These are phyloP conservation scores for Cepphus grylle DNA, from an alignment of 2,113 vertebrate species.

Conservation along the genomic window DNA sequence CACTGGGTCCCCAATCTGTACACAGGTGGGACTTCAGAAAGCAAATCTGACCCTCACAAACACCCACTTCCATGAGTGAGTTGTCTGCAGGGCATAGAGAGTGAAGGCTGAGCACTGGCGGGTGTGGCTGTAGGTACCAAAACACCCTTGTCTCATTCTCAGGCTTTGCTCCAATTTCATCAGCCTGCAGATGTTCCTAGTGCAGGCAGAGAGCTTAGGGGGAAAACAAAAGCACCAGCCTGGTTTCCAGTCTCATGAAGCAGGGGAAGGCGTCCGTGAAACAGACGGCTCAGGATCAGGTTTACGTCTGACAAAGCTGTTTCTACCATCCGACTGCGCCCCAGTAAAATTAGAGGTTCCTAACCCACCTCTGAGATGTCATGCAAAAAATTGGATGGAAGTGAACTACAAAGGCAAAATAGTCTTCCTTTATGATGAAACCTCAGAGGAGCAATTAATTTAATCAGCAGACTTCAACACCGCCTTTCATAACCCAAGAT, in stretches of 20 bases:
- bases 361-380: neutral
- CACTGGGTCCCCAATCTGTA: neutral
- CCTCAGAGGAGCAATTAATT: neutral
- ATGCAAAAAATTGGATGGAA: neutral
- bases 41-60: neutral
- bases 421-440: neutral
- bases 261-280: neutral
- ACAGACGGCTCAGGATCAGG: neutral
- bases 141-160: neutral
- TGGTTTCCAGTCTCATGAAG: neutral
- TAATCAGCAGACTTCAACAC: slow-evolving; percentile 22
- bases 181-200: neutral
- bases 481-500: neutral
- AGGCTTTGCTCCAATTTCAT: neutral
- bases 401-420: neutral
- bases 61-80: neutral
- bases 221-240: neutral
- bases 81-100: neutral
- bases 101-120: neutral
- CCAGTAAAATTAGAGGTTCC: neutral
- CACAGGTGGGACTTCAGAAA: neutral
- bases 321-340: neutral
- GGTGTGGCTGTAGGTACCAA: neutral
- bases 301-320: neutral
- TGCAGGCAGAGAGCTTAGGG: neutral